phyloP scores from a whole-genome alignment of 2,888 invertebrate species.

The Oscheius onirici region DNA sequence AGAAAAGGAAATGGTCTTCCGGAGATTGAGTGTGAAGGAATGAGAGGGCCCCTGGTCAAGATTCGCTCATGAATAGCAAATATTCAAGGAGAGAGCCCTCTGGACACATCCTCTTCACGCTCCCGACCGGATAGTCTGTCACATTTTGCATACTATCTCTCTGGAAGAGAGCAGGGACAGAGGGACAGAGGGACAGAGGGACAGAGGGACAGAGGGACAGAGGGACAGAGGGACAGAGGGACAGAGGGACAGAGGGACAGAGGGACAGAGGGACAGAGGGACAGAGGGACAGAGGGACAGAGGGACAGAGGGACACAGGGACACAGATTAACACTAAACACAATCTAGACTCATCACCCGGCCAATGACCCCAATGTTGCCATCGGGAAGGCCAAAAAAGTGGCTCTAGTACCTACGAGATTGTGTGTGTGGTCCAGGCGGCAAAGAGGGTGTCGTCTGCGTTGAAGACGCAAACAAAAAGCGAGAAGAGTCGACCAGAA shows the following conservation, averaged over 20 bases:
- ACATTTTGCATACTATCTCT: background rate
- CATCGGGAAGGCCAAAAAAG: background rate
- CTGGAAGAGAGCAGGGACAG: background rate
- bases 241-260: background rate
- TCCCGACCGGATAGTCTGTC: constrained; percentile 16
- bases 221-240: background rate
- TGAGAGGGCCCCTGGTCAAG: constrained; percentile 18
- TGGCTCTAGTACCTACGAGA: background rate
- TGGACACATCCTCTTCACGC: constrained; percentile 28
- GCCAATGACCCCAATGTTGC: background rate
- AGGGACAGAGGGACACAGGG: background rate
- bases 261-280: background rate
- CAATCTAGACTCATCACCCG: too few relatives aligned
- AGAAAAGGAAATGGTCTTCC: constrained; percentile 16
- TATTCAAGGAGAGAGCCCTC: background rate
- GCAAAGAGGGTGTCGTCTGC: constrained; percentile 1
- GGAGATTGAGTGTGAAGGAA: background rate
- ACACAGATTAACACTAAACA: too few relatives aligned
- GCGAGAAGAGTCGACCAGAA: constrained; percentile 25
- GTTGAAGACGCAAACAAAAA: constrained; percentile 29
- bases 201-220: background rate
- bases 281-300: background rate
- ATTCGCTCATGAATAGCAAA: constrained; percentile 34
- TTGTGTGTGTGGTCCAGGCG: background rate
- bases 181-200: background rate